These are phyloP conservation scores for Echinops telfairi DNA, from an alignment of 2,113 vertebrate genomes.

Conservation along the genomic window DNA sequence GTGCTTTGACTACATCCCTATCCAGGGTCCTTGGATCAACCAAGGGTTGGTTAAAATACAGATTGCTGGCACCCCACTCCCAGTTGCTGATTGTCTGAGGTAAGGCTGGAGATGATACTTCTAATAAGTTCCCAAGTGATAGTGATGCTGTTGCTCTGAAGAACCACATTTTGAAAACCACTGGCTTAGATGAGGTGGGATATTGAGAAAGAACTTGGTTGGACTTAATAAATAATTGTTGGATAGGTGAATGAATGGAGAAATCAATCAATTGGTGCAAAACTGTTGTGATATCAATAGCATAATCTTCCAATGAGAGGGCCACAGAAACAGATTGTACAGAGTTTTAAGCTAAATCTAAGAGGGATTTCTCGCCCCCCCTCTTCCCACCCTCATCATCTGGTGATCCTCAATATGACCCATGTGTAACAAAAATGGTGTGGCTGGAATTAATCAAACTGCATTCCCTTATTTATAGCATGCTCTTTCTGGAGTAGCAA, in stretches of 20 bases:
- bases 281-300: neutral
- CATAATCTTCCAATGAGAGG: neutral
- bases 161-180: neutral
- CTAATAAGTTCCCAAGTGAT: neutral
- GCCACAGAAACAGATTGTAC: neutral
- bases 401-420: conserved; percentile 10
- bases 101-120: neutral
- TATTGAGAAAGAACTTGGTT: conserved; percentile 11
- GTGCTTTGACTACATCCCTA: too few relatives aligned
- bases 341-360: neutral
- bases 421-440: conserved; percentile 25
- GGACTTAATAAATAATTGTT: conserved; percentile 5
- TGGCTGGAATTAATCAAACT: neutral
- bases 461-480: neutral
- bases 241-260: neutral
- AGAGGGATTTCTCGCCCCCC: neutral
- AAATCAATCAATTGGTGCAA: neutral
- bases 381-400: neutral
- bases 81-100: neutral
- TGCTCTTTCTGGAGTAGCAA: conserved; percentile 52
- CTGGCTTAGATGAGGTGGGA: neutral
- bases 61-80: neutral
- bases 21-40: too few relatives aligned
- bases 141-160: neutral
- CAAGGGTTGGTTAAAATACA: conserved; percentile 2